Evolutionary conservation across 1,140 invertebrate genomes (phyloP), one percentile per base, ranked within the genome.

Genomic region (Megalonaias nervosa): DNA sequence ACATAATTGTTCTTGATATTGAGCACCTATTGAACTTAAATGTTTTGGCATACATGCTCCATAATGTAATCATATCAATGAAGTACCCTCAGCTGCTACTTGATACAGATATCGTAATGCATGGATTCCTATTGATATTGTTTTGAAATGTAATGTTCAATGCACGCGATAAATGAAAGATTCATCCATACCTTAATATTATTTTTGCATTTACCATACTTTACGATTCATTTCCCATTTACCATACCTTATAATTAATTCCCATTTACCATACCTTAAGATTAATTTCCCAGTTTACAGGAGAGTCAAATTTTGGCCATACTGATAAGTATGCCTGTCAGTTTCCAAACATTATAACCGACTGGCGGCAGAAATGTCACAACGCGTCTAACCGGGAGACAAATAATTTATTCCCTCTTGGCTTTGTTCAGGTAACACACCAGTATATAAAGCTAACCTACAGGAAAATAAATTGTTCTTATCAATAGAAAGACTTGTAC

Each of bases 341-440:
- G 60, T 85, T 88, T 73, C 75, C 74, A 12, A 74, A 77, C 0
- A 85, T 89, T 85, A 83, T 89, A n/a, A 66, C 61, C 0, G 77
- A 83, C 48, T 89, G 86, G 86, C 66, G 87, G 62, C 16, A 78
- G 15, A 77, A 74, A 26, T 87, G 81, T 19, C 75, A 80, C 69
- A 26, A 74, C 15, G 56, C 38, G 2, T 86, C 86, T 31, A 3
- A 48, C 16, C 56, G 70, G 15, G 74, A 81, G 17, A 87, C 83
- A 15, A 75, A 72, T 26, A 4, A 15, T 1, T 31, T 56, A 2
- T 88, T 85, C 62, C 87, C 85, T 16, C 88, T 89, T 73, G 87
- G 87, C 15, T 86, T 88, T 76, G 87, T 88, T 1, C 87, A 89
- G 86, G 84, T 88, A 69, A 67, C 23, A 6, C n/a, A n/a, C 19